Conservation (phyloP, 2,797 vertebrate species). For the Natrix natrix region DNA sequence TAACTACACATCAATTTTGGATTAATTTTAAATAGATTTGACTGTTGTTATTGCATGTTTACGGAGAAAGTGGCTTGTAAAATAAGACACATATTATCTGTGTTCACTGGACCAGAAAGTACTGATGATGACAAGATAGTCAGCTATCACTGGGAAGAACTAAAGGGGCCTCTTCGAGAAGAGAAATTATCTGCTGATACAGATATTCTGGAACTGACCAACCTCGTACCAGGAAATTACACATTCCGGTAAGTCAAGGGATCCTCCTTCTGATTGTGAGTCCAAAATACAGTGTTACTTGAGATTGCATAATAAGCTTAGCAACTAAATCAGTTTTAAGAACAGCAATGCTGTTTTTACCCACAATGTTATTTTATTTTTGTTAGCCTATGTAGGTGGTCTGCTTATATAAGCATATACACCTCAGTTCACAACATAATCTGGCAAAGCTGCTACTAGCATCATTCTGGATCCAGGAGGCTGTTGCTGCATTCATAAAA, state of each 20-base stretch:
- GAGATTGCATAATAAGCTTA: background rate
- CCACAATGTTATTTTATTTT: background rate
- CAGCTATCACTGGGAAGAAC: conserved; percentile 92
- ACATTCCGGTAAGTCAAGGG: conserved; percentile 86
- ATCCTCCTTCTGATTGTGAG: background rate
- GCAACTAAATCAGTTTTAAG: background rate
- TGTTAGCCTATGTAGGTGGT: background rate
- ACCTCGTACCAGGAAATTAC: conserved; percentile 94
- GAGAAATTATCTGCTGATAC: conserved; percentile 90
- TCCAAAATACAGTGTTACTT: background rate
- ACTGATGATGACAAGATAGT: conserved; percentile 95
- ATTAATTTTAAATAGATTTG: background rate
- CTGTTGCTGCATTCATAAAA: background rate
- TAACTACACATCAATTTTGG: background rate
- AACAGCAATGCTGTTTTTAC: background rate
- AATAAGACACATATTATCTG: background rate
- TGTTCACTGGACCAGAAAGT: conserved; percentile 79
- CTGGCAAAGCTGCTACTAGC: background rate
- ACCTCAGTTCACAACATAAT: background rate
- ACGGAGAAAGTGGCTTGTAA: background rate
- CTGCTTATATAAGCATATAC: background rate
- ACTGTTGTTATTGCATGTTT: background rate
- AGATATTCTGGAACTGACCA: conserved; percentile 84
- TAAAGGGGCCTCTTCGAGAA: conserved; percentile 92
- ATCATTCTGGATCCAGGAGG: background rate